Evolutionary conservation across 2,113 vertebrate genomes (phyloP).

Genomic region (Crypturellus undulatus): DNA sequence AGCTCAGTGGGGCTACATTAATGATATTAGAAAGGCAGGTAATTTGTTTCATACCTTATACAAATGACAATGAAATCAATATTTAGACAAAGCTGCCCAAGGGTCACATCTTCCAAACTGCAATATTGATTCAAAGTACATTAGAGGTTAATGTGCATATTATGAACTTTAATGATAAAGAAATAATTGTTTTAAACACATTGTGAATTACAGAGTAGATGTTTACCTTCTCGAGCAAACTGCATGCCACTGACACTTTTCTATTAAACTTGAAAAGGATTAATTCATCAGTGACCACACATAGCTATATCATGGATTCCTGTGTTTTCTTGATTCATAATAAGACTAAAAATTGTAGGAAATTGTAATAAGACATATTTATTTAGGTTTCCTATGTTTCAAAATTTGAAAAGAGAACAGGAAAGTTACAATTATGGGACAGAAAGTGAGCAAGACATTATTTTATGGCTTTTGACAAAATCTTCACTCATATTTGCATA

Average conservation of each 20-base stretch:
- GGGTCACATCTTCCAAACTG: slow-evolving; percentile 83
- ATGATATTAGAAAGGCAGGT: slow-evolving; percentile 84
- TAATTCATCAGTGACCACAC: slow-evolving; percentile 46
- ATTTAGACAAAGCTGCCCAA: slow-evolving; percentile 84
- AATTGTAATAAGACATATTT: not conserved
- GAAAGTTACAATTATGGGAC: not conserved
- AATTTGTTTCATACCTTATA: slow-evolving; percentile 88
- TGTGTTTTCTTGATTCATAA: not conserved
- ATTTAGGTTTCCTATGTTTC: not conserved
- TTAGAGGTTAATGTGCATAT: slow-evolving; percentile 86
- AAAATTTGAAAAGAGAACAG: not conserved
- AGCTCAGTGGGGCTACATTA: slow-evolving; percentile 76
- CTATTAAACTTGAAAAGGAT: slow-evolving; percentile 58
- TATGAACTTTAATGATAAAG: slow-evolving; percentile 79
- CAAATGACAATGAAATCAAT: slow-evolving; percentile 94
- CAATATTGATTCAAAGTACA: slow-evolving; percentile 85
- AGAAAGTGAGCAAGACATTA: not conserved
- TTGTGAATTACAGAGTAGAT: slow-evolving; percentile 55
- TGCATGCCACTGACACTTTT: slow-evolving; percentile 46
- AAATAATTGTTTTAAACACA: slow-evolving; percentile 77
- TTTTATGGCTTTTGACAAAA: not conserved
- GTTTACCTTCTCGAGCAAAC: slow-evolving; percentile 63
- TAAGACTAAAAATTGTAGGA: not conserved
- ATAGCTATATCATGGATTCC: not conserved
- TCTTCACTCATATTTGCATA: not conserved